Evolutionary conservation across 1,140 invertebrate genomes (phyloP).

Genomic region (Nasonia longicornis): DNA sequence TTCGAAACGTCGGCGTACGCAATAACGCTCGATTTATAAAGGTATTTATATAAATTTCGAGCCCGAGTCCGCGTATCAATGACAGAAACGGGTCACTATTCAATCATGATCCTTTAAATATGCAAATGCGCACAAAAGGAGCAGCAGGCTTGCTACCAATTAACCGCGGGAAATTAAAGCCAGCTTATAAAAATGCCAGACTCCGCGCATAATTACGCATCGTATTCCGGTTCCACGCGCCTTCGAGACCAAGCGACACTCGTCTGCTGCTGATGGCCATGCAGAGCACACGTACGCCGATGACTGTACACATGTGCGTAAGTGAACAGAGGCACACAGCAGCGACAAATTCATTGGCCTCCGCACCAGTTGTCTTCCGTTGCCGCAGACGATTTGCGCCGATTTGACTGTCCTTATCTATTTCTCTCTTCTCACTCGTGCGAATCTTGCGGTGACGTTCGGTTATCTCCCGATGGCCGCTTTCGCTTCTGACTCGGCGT

Average conservation of each 20-base stretch:
- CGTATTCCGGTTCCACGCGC: not conserved
- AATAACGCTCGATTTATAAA: not conserved
- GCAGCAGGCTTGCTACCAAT: not conserved
- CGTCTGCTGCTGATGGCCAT: not conserved
- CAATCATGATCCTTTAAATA: not conserved
- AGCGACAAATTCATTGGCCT: slow-evolving; percentile 63
- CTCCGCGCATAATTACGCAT: not conserved
- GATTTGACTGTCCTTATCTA: slow-evolving; percentile 55
- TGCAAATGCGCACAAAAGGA: too few species aligned
- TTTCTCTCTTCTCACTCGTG: not conserved
- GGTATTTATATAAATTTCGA: not conserved
- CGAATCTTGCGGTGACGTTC: not conserved
- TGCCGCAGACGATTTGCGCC: slow-evolving; percentile 52
- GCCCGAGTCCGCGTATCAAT: not conserved
- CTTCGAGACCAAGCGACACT: too few species aligned
- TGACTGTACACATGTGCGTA: not conserved
- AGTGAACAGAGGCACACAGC: slow-evolving; percentile 58
- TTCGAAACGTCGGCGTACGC: not conserved
- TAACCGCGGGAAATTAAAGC: not conserved
- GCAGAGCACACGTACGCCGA: too few species aligned
- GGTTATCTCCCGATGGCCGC: not conserved
- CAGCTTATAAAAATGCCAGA: not conserved
- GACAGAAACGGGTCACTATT: not conserved
- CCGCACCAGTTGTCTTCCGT: slow-evolving; percentile 57
- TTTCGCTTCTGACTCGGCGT: not conserved